A percentile compares a stretch with the other conserved stretches of the same genome.
phyloP scores from a whole-genome alignment of 2,797 vertebrate species.

The Protonibea diacanthus region DNA sequence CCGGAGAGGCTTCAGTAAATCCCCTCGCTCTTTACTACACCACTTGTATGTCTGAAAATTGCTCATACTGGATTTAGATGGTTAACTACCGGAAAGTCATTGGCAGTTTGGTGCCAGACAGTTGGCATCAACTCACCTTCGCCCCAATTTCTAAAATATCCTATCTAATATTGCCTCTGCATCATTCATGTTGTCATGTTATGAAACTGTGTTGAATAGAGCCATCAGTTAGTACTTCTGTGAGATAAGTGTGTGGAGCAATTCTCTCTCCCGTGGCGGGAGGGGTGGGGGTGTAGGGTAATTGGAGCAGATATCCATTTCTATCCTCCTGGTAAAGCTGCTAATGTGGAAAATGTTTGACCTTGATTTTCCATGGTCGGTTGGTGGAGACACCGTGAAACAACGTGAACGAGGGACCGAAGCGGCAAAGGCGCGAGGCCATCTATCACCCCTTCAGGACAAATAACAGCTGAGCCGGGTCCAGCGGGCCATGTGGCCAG shows the following conservation, averaged over 20 bases:
- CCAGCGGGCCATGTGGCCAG: conserved; percentile 47
- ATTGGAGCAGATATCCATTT: conserved; percentile 75
- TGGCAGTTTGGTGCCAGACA: conserved; percentile 54
- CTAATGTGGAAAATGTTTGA: conserved; percentile 83
- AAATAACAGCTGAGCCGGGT: conserved; percentile 43
- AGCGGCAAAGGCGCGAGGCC: conserved; percentile 27
- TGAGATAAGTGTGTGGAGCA: conserved; percentile 46
- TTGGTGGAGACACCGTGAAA: conserved; percentile 65
- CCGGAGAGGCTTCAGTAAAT: conserved; percentile 27
- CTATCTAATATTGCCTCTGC: conserved; percentile 45
- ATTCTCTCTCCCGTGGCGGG: conserved; percentile 44
- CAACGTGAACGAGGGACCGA: conserved; percentile 36
- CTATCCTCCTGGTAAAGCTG: conserved; percentile 73
- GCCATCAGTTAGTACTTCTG: conserved; percentile 53
- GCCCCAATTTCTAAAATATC: conserved; percentile 52
- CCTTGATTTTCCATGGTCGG: conserved; percentile 77
- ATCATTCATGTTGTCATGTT: conserved; percentile 48
- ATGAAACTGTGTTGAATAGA: conserved; percentile 67
- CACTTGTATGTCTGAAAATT: conserved; percentile 30
- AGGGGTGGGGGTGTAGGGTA: conserved; percentile 43
- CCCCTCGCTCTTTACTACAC: conserved; percentile 22
- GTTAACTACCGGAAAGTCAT: conserved; percentile 35
- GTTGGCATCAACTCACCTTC: conserved; percentile 61
- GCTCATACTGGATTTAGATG: conserved; percentile 20
- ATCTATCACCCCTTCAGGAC: conserved; percentile 58